Conservation (phyloP, 2,888 invertebrate species). For the Plebejus anna region DNA sequence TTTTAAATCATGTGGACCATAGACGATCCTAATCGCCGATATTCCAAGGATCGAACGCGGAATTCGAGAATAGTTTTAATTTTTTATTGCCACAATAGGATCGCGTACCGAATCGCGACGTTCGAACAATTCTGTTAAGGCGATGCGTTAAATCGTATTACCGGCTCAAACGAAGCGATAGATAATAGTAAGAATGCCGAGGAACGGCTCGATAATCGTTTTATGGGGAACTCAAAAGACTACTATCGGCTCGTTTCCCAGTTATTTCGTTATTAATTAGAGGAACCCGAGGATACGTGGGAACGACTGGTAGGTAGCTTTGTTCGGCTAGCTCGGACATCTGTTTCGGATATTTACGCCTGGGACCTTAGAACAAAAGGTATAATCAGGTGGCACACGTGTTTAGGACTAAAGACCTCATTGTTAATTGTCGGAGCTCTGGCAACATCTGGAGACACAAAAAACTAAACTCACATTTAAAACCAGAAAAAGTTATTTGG, state of each 20-base stretch:
- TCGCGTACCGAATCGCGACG: slow-evolving; percentile 28
- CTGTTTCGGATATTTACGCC: slow-evolving; percentile 57
- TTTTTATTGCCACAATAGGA: slow-evolving; percentile 22
- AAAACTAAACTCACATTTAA: slow-evolving; percentile 14
- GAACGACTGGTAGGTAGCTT: slow-evolving; percentile 53
- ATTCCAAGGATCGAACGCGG: slow-evolving; percentile 17
- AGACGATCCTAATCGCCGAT: slow-evolving; percentile 19
- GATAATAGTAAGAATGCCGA: slow-evolving; percentile 58
- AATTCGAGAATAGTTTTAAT: slow-evolving; percentile 4
- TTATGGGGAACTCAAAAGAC: slow-evolving; percentile 69
- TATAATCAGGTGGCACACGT: slow-evolving; percentile 61
- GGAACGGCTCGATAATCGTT: slow-evolving; percentile 75
- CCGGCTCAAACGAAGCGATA: slow-evolving; percentile 55
- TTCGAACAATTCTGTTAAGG: slow-evolving; percentile 45
- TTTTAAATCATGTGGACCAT: slow-evolving; percentile 24
- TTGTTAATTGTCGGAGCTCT: not conserved
- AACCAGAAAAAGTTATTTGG: slow-evolving; percentile 64
- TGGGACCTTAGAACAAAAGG: slow-evolving; percentile 53
- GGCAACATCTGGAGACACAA: slow-evolving; percentile 15
- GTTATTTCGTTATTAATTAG: slow-evolving; percentile 72
- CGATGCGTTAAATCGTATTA: slow-evolving; percentile 70
- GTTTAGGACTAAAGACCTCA: slow-evolving; percentile 40
- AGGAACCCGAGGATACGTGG: slow-evolving; percentile 68
- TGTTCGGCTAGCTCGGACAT: slow-evolving; percentile 49
- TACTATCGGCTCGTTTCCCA: slow-evolving; percentile 60